These are phyloP conservation scores for Drosophila nr. perissopoda DNA, from an alignment of 2,888 invertebrate species.

Conservation along the genomic window DNA sequence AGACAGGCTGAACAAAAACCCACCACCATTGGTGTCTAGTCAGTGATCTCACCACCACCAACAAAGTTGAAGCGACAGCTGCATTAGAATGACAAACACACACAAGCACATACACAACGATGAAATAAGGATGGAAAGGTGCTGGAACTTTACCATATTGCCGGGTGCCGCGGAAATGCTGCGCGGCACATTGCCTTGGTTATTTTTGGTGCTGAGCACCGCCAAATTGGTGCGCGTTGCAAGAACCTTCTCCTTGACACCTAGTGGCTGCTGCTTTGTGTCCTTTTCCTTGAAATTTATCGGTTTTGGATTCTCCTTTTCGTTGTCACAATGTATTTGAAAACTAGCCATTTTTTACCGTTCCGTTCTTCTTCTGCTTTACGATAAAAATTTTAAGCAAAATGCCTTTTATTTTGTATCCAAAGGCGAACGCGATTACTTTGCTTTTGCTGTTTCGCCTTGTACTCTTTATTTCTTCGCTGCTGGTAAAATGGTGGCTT, in stretches of 20 bases:
- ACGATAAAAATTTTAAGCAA: slow-evolving; percentile 1
- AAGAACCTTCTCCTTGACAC: slow-evolving; percentile 66
- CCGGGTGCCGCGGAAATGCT: slow-evolving; percentile 43
- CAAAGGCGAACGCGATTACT: slow-evolving; percentile 33
- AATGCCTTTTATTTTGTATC: slow-evolving; percentile 34
- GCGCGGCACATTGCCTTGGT: slow-evolving; percentile 61
- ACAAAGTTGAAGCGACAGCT: slow-evolving; percentile 53
- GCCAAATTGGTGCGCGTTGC: slow-evolving; percentile 69
- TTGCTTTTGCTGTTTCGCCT: slow-evolving; percentile 28
- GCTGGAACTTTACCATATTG: slow-evolving; percentile 73
- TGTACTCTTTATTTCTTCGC: slow-evolving; percentile 35
- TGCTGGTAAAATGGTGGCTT: slow-evolving; percentile 64
- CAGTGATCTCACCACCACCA: slow-evolving; percentile 43
- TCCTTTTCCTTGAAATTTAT: slow-evolving; percentile 48
- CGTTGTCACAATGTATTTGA: slow-evolving; percentile 91
- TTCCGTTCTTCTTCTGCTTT: neutral
- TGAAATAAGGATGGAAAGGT: slow-evolving; percentile 38
- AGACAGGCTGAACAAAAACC: slow-evolving; percentile 31
- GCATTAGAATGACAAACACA: slow-evolving; percentile 58
- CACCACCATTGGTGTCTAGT: slow-evolving; percentile 46
- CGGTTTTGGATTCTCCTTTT: slow-evolving; percentile 87
- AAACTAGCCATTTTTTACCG: slow-evolving; percentile 88
- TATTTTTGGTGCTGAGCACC: slow-evolving; percentile 66
- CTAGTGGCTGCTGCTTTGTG: slow-evolving; percentile 72
- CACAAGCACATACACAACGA: slow-evolving; percentile 27